Percentiles rank a stretch among this genome's conserved stretches.
phyloP scores from a whole-genome alignment of 2,113 vertebrate genomes.

The Struthio camelus region DNA sequence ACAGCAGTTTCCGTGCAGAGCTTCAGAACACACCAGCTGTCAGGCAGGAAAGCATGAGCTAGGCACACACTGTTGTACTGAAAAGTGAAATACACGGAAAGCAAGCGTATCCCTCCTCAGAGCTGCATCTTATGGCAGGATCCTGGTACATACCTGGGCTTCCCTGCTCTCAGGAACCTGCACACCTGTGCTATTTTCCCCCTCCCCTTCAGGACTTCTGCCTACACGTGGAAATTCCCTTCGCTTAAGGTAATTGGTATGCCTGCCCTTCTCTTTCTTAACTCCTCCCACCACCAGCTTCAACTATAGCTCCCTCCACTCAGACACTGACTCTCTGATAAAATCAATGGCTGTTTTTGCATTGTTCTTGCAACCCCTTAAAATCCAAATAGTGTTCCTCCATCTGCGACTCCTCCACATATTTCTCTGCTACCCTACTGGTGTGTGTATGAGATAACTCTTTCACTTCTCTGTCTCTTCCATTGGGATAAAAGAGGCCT shows the following conservation, averaged over 20 bases:
- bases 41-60: not conserved
- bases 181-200: not conserved
- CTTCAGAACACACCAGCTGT: not conserved
- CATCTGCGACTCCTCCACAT: not conserved
- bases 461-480: not conserved
- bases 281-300: not conserved
- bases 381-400: not conserved
- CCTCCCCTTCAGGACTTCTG: not conserved
- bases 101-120: rapidly evolving
- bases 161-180: not conserved
- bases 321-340: not conserved
- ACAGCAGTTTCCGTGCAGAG: not conserved
- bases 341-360: not conserved
- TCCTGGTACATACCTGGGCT: not conserved
- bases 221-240: not conserved
- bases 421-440: not conserved
- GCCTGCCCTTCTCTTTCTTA: not conserved
- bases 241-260: not conserved
- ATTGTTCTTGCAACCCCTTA: not conserved
- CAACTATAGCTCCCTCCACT: not conserved
- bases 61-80: rapidly evolving
- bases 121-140: not conserved
- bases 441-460: not conserved
- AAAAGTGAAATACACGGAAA: rapidly evolving
- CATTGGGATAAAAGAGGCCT: not conserved